Base-by-base conservation (phyloP, 2,888 invertebrate species). In the Zygaena filipendulae region DNA sequence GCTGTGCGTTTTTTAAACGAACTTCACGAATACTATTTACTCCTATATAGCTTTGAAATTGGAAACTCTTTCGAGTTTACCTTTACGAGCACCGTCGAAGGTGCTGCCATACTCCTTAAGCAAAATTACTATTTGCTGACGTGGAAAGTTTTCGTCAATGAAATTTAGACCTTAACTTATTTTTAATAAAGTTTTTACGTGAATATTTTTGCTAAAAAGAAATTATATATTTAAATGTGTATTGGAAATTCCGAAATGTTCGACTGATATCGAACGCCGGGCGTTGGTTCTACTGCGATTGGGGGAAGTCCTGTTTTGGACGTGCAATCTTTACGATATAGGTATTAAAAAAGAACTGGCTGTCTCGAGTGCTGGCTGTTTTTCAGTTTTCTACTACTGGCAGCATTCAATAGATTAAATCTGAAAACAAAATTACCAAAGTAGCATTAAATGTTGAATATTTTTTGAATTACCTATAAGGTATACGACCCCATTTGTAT, bases 201-300 rank as follows among this genome's bases (percentile, higher is more conserved):
- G 6, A 3, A 13, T 20, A 16, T 25, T 16, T 10, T 13, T n/a
- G n/a, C n/a, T n/a, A n/a, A n/a, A n/a, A n/a, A n/a, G n/a, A n/a
- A n/a, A n/a, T n/a, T 27, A 34, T 22, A 31, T 26, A 25, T 36
- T 24, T n/a, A n/a, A n/a, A n/a, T n/a, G n/a, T n/a, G n/a, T 75
- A 77, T 74, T 75, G 70, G 69, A 74, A 75, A 77, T 77, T 72
- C 71, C 64, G 61, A 58, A 63, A 62, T 66, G 59, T 57, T 58
- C 50, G 47, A 50, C 45, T 59, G 67, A 62, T 64, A 66, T 67
- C 57, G 60, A 60, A 64, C 59, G 60, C 54, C 59, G 55, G 49
- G 54, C 61, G 59, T 64, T 64, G 67, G 62, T 55, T 43, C 39
- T 45, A 53, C 62, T 55, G 58, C 62, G 74, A 75, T 75, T 74